These are phyloP conservation scores for Mesochorus sp. DNA, from an alignment of 2,888 invertebrate species.

Conservation along the genomic window DNA sequence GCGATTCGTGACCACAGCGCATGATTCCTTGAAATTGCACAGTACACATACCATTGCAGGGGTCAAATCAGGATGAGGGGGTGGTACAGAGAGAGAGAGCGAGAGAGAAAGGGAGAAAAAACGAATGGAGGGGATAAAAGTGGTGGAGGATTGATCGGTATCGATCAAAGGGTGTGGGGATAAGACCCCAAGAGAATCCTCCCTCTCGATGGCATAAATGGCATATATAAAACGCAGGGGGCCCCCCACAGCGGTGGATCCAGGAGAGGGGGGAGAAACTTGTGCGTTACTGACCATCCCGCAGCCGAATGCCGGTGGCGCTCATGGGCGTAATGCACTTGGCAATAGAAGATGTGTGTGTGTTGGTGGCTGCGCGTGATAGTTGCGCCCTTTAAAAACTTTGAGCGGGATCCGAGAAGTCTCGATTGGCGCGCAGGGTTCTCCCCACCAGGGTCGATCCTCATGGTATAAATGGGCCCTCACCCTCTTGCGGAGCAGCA, in stretches of 20 bases:
- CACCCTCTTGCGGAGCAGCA: conserved; percentile 62
- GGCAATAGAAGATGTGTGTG: too few species aligned
- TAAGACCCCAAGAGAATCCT: conserved; percentile 16
- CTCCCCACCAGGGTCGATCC: conserved; percentile 63
- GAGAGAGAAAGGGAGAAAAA: too few species aligned
- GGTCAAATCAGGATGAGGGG: too few species aligned
- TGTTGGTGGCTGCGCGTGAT: conserved; percentile 43
- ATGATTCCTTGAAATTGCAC: conserved; percentile 32
- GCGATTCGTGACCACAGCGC: not conserved
- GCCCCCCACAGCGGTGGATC: conserved; percentile 60
- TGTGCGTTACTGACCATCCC: conserved; percentile 56
- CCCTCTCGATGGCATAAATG: conserved; percentile 46
- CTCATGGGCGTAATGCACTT: conserved; percentile 34
- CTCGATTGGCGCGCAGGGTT: conserved; percentile 70
- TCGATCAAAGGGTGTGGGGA: conserved; percentile 61
- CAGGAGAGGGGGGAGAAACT: not conserved
- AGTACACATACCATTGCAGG: not conserved
- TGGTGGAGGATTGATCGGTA: conserved; percentile 49
- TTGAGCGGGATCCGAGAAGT: conserved; percentile 72
- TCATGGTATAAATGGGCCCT: conserved; percentile 61
- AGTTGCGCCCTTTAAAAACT: conserved; percentile 63
- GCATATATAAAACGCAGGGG: conserved; percentile 38
- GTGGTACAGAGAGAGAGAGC: too few species aligned
- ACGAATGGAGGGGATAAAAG: not conserved
- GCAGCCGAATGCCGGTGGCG: conserved; percentile 23